Conservation (phyloP, 2,797 vertebrate species). For the Enteromius treurensis region DNA sequence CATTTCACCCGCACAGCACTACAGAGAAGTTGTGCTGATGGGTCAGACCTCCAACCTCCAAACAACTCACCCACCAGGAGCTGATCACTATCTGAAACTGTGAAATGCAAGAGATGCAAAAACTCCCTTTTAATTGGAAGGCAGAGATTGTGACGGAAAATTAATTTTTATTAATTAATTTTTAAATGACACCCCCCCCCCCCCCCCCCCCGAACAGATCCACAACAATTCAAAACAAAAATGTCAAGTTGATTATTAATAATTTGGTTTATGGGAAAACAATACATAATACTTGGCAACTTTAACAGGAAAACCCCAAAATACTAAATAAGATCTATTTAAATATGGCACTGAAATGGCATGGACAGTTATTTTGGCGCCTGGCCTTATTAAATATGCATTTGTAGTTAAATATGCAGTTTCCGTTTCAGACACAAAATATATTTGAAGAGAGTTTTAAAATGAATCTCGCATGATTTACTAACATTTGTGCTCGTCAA, state of each 20-base stretch:
- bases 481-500: background rate
- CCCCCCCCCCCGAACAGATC: too few relatives aligned
- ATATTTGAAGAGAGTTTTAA: background rate
- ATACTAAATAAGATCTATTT: too few relatives aligned
- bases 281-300: background rate
- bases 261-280: background rate
- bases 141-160: conserved; percentile 20
- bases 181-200: conserved; percentile 7
- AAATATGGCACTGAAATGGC: background rate
- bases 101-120: conserved; percentile 7
- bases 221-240: background rate
- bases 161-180: conserved; percentile 16
- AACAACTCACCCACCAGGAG: background rate
- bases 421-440: background rate
- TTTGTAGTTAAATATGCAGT: background rate
- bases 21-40: background rate
- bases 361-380: background rate
- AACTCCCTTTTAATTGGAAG: conserved; percentile 13
- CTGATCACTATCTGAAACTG: conserved; percentile 18
- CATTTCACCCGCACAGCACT: background rate
- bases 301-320: background rate
- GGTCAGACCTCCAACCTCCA: conserved; percentile 16
- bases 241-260: background rate
- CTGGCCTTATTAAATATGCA: background rate
- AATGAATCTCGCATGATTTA: background rate